These are phyloP conservation scores for Neria commutata DNA, from an alignment of 2,888 invertebrate genomes.

Conservation along the genomic window DNA sequence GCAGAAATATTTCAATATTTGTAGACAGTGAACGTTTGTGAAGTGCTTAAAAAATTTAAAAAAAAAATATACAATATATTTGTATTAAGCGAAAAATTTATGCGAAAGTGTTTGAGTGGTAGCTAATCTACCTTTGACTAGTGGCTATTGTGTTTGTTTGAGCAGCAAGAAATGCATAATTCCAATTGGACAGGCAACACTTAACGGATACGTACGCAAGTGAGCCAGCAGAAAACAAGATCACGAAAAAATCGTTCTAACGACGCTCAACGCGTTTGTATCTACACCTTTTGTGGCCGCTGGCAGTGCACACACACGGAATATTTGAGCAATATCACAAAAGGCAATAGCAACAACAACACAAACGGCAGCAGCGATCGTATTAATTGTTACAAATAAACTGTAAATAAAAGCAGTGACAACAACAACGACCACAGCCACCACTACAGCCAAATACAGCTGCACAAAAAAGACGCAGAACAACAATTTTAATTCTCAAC, in stretches of 20 bases:
- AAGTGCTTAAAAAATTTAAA: slow-evolving; percentile 14
- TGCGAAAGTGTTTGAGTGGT: neutral
- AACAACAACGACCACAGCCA: neutral
- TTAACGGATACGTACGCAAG: neutral
- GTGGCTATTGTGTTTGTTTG: neutral
- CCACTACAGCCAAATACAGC: neutral
- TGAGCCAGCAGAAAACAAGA: neutral
- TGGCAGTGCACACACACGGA: neutral
- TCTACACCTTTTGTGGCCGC: neutral
- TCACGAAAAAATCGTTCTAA: slow-evolving; percentile 5
- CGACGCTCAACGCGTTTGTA: slow-evolving; percentile 2
- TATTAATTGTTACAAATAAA: no score
- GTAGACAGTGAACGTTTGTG: no score
- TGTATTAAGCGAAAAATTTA: neutral
- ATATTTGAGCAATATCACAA: neutral
- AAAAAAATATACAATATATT: neutral
- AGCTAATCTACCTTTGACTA: no score
- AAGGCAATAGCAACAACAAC: no score
- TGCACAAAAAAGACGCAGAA: neutral
- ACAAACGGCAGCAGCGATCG: no score
- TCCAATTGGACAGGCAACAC: neutral
- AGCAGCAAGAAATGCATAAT: no score
- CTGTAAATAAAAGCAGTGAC: no score
- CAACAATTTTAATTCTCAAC: slow-evolving; percentile 2
- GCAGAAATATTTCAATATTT: no score